Conservation (phyloP, 2,797 vertebrate genomes). For the Urosaurus nigricauda region DNA sequence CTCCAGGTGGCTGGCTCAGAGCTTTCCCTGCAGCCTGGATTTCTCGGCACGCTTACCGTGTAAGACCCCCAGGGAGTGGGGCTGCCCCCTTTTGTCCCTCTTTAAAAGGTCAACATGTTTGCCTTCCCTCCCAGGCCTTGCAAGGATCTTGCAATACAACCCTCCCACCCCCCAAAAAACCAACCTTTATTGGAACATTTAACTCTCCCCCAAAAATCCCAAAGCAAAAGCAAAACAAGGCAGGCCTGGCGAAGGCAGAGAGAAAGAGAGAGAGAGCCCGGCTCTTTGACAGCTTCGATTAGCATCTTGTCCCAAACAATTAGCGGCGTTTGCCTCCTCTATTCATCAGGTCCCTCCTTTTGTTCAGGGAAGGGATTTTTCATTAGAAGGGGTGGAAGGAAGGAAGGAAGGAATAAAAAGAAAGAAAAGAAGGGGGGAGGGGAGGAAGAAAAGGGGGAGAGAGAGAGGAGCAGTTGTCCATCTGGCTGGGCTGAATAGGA, state of each 20-base stretch:
- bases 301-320: constrained; percentile 73
- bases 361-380: constrained; percentile 68
- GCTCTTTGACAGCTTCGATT: constrained; percentile 37
- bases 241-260: neutral
- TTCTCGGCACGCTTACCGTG: neutral
- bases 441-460: neutral
- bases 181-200: neutral
- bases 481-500: constrained; percentile 82
- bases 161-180: accelerated
- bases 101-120: neutral
- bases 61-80: neutral
- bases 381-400: constrained; percentile 51
- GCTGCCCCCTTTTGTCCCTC: neutral
- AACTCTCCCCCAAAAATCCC: neutral
- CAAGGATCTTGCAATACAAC: neutral
- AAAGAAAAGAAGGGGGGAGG: neutral
- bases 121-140: neutral
- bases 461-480: constrained; percentile 75
- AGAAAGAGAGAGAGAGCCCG: accelerated
- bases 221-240: neutral
- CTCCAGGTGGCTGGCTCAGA: neutral
- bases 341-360: constrained; percentile 68
- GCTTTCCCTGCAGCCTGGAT: neutral
- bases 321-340: constrained; percentile 67
- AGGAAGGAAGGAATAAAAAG: neutral